A percentile compares a stretch with the other conserved stretches of the same genome.
Conservation (phyloP, 1,140 invertebrate genomes). For the Sycophaga agraensis region DNA sequence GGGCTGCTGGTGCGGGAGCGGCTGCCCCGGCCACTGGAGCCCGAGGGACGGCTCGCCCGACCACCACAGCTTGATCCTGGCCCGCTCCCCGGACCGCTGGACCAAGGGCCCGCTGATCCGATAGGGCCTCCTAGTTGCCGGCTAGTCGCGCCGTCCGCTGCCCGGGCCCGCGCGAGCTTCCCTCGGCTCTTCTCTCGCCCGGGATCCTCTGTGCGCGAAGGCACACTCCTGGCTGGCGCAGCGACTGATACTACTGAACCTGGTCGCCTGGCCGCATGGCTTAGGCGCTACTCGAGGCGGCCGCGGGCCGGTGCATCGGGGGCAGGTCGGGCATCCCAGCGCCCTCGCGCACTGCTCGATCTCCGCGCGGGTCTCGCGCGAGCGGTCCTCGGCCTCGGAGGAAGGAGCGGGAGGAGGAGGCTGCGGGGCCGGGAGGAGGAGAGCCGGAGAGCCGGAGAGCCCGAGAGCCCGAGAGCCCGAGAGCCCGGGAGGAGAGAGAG, state of each 20-base stretch:
- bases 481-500: background rate
- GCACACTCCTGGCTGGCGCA: too few relatives aligned
- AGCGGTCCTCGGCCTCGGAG: too few relatives aligned
- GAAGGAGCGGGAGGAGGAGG: background rate
- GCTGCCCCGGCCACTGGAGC: slow-evolving; percentile 33
- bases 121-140: too few relatives aligned
- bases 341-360: too few relatives aligned
- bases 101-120: too few relatives aligned
- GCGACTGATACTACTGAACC: too few relatives aligned
- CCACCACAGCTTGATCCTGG: slow-evolving; percentile 51
- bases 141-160: too few relatives aligned
- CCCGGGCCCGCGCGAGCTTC: background rate
- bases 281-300: background rate
- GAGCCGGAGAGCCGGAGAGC: background rate
- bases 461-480: background rate
- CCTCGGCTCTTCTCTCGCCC: background rate
- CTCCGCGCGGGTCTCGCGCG: background rate
- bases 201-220: background rate
- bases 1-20: slow-evolving; percentile 3
- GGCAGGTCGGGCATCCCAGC: too few relatives aligned
- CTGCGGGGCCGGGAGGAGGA: background rate
- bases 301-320: background rate
- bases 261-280: too few relatives aligned
- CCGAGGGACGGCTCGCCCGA: slow-evolving; percentile 37
- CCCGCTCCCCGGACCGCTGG: too few relatives aligned